A percentile compares a stretch with the other conserved stretches of the same genome.
Evolutionary conservation across 1,140 invertebrate species (phyloP).

Genomic region (Ctenoplectra terminalis): DNA sequence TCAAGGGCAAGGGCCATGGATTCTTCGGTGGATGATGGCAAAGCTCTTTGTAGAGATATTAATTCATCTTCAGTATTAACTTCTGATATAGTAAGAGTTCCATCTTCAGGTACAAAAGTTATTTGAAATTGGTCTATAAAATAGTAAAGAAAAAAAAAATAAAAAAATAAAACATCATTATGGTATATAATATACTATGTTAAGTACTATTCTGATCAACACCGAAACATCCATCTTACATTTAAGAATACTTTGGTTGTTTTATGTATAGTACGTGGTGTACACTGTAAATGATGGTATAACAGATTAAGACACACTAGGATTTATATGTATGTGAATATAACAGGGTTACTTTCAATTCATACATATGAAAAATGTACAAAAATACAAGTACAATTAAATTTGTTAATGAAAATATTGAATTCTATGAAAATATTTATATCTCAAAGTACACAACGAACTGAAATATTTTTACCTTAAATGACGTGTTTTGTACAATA

Average conservation of each 20-base stretch:
- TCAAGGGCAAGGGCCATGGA: slow-evolving; percentile 74
- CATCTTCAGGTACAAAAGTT: slow-evolving; percentile 77
- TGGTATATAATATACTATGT: background rate
- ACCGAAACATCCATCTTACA: slow-evolving; percentile 7
- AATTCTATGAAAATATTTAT: background rate
- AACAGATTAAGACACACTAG: background rate
- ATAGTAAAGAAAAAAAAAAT: slow-evolving; percentile 33
- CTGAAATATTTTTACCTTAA: background rate
- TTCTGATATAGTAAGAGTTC: slow-evolving; percentile 76
- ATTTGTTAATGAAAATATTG: slow-evolving; percentile 2
- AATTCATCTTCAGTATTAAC: slow-evolving; percentile 73
- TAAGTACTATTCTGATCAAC: background rate
- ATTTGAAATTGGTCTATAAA: slow-evolving; percentile 76
- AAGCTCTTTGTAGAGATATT: slow-evolving; percentile 72
- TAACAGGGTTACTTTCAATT: background rate
- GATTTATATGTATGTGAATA: background rate
- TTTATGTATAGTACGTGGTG: background rate
- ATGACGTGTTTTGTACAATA: background rate
- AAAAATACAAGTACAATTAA: background rate
- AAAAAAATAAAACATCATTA: slow-evolving; percentile 26
- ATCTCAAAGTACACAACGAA: background rate
- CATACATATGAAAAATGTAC: background rate
- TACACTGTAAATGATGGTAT: background rate
- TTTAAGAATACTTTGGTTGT: background rate
- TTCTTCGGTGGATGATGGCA: slow-evolving; percentile 72